A percentile compares a stretch with the other conserved stretches of the same genome.
Evolutionary conservation across 2,888 invertebrate species (phyloP).

Genomic region (Coelinius sp.): DNA sequence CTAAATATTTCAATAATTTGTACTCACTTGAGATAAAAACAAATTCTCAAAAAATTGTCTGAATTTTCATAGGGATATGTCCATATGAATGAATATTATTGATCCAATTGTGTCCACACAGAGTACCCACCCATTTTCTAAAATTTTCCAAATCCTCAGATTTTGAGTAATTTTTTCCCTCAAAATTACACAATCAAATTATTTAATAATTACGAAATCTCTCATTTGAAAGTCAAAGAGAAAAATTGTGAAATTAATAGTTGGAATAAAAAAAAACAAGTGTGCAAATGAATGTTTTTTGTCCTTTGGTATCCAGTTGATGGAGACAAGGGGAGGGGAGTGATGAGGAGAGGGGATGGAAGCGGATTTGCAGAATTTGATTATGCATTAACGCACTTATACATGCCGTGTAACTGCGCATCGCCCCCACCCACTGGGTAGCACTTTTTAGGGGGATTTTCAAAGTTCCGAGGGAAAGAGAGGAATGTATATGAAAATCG

Average conservation of each 20-base stretch:
- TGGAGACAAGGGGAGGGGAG: not conserved
- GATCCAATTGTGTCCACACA: too few relatives aligned
- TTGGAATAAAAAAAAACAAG: not conserved
- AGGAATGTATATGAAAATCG: conserved; percentile 46
- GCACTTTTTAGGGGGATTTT: conserved; percentile 41
- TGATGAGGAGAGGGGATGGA: conserved; percentile 37
- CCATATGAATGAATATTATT: too few relatives aligned
- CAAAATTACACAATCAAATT: not conserved
- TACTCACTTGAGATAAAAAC: too few relatives aligned
- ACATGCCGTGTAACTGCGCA: conserved; percentile 66
- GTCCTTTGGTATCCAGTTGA: conserved; percentile 47
- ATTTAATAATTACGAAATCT: conserved; percentile 3
- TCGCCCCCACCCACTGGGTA: conserved; percentile 44
- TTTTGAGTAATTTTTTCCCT: too few relatives aligned
- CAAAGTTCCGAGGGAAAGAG: conserved; percentile 31
- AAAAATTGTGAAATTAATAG: conserved; percentile 9
- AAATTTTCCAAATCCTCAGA: too few relatives aligned
- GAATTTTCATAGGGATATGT: too few relatives aligned
- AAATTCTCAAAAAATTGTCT: too few relatives aligned
- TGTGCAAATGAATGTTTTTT: conserved; percentile 61
- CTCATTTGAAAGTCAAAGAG: conserved; percentile 5
- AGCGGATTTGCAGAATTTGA: conserved; percentile 64
- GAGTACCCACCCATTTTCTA: too few relatives aligned
- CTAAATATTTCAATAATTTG: too few relatives aligned
- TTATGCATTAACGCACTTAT: conserved; percentile 71